Conservation (phyloP, 2,888 invertebrate species). For the Adineta ricciae region DNA sequence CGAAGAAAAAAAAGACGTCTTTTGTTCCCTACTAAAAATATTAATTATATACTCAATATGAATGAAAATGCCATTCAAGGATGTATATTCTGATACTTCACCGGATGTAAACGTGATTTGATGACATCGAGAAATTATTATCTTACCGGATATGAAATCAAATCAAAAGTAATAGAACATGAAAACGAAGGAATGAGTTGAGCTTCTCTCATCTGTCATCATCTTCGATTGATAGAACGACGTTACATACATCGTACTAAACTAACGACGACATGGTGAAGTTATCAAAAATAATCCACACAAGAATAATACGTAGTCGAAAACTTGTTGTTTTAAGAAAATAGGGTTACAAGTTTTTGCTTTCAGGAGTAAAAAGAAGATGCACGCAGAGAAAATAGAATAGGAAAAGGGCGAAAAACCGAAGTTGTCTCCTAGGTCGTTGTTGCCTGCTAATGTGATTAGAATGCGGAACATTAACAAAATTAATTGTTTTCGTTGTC, state of each 20-base stretch:
- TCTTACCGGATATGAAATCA: background rate
- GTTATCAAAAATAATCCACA: too few species aligned
- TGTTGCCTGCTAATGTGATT: background rate
- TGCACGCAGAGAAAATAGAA: background rate
- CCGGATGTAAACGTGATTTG: background rate
- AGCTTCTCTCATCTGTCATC: background rate
- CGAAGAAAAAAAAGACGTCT: background rate
- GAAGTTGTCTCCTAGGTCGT: background rate
- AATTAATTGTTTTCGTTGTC: conserved; percentile 5
- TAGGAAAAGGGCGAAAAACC: background rate
- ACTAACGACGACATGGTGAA: background rate
- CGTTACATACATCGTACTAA: too few species aligned
- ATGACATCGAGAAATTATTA: background rate
- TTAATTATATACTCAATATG: background rate
- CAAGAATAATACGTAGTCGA: too few species aligned
- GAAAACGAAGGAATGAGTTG: background rate
- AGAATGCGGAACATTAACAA: background rate
- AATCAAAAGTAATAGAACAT: background rate
- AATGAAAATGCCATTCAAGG: background rate
- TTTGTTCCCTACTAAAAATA: background rate
- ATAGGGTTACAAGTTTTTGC: background rate
- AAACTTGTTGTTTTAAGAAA: background rate
- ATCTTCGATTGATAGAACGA: background rate
- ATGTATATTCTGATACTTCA: background rate
- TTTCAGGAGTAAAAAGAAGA: background rate